Base-by-base conservation (phyloP, 2,797 vertebrate species). In the Amniataba percoides region DNA sequence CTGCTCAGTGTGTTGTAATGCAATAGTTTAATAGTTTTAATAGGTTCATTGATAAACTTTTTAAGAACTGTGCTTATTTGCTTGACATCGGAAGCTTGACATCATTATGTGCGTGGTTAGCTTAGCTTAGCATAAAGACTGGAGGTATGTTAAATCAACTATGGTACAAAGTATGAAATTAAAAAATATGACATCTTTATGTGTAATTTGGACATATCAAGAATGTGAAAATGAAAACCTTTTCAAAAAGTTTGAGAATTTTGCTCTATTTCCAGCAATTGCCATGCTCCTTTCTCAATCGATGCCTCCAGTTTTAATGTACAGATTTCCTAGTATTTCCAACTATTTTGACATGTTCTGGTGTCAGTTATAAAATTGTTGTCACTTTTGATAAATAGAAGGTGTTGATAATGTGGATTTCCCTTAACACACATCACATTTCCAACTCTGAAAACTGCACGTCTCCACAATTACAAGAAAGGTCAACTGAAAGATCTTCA, bases 401-500 rank as follows among this genome's bases (percentile, higher is more conserved):
- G 25, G 58, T 27, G 4, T 6, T 13, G 48, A 61, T 43, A 45
- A 34, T 59, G 9, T 64, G 18, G 71, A 48, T 77, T 66, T 75
- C 40, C 42, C 25, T 64, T 61, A 49, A 78, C 57, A 80, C n/a
- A 53, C 25, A 27, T 71, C 65, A 62, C 40, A 2, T 60, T 67
- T 59, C 19, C n/a, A 16, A 34, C 57, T 61, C 36, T 76, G 60
- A 71, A 82, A 80, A 74, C 18, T 15, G 39, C 61, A 52, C 25
- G 34, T 67, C 46, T 51, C 64, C 46, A 69, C 36, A 78, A 78
- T 76, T n/a, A 63, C 2, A 60, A 65, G 19, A 62, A 59, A 74
- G 19, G 53, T 57, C 19, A 4, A 57, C 43, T 71, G 46, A 77
- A 83, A 67, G 55, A 79, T 68, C 69, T 78, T 64, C 27, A 57